These are phyloP conservation scores for Campylomormyrus tamandua DNA, from an alignment of 2,113 vertebrate species.

Conservation along the genomic window DNA sequence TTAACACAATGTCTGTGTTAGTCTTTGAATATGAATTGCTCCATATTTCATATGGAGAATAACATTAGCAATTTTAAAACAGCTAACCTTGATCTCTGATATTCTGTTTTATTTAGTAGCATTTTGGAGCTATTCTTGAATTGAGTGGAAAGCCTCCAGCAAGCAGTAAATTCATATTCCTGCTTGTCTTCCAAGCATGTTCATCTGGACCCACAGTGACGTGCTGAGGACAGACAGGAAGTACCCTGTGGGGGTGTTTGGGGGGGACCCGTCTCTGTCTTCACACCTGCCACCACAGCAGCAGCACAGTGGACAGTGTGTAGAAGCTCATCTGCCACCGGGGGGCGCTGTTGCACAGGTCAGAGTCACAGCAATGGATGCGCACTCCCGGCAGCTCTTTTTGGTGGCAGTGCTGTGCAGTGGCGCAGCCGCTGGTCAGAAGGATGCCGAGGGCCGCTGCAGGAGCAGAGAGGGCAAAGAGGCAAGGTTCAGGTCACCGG, in stretches of 20 bases:
- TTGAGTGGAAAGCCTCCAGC: background rate
- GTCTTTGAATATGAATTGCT: background rate
- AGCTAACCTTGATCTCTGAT: background rate
- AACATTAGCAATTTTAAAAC: background rate
- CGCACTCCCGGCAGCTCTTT: constrained; percentile 63
- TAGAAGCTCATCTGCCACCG: background rate
- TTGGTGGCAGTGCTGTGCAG: constrained; percentile 66
- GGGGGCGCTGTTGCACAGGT: constrained; percentile 49
- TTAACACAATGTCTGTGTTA: background rate
- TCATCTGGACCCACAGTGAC: background rate
- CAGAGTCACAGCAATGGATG: constrained; percentile 60
- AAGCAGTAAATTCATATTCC: background rate
- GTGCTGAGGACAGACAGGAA: background rate
- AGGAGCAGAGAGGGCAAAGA: background rate
- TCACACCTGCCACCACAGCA: constrained; percentile 5
- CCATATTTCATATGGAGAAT: background rate
- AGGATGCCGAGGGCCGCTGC: constrained; percentile 60
- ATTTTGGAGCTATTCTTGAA: background rate
- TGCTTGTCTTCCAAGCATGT: background rate
- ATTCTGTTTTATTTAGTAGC: background rate
- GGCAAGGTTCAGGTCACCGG: background rate
- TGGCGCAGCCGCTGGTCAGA: constrained; percentile 63
- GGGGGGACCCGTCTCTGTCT: background rate
- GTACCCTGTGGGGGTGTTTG: background rate
- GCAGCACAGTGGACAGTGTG: background rate